Evolutionary conservation across 2,888 invertebrate genomes (phyloP), one percentile per base, ranked within the genome.

Genomic region (Ceraclea dissimilis): DNA sequence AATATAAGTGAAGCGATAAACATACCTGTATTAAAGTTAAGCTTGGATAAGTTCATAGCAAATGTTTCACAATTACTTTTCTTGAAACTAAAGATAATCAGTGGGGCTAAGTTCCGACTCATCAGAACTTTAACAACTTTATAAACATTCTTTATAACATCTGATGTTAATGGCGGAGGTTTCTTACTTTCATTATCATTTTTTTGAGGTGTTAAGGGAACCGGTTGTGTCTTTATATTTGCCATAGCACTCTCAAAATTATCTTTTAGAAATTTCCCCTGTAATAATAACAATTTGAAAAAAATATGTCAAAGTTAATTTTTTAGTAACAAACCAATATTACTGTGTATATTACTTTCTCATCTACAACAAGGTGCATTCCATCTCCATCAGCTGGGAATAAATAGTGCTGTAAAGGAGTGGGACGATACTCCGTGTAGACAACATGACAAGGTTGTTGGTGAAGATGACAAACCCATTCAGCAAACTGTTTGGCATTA

Each of bases 71-170:
- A 99, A 65, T 99, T 98, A 68, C 96, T 97, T 69, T 97, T 95
- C 67, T 96, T 96, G 72, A 99, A 99, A 68, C 97, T 97, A 78
- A 99, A 99, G 55, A 97, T 93, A 64, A 99, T 99, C 2, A 97
- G 95, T 0, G 99, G 99, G 0, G 97, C 93, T 71, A 98, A 93
- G 70, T 93, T 93, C 22, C 93, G 79, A 68, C 98, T 96, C 93
- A 97, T 95, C 44, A 99, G 93, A 90, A 98, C 96, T 72, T 96
- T 95, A n/a, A 99, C 90, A 60, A 99, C 93, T 75, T 97, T 97
- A 68, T 93, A 93, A 64, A 96, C 91, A 54, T 80, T 80, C 64
- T 83, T 81, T 19, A 10, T 26, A 21, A 44, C 13, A 8, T 26
- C 26, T 5, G 11, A 10, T 20, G 16, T 21, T n/a, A 51, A 65